These are phyloP conservation scores for Phalloptychus januarius DNA, from an alignment of 2,797 vertebrate species.

Conservation along the genomic window DNA sequence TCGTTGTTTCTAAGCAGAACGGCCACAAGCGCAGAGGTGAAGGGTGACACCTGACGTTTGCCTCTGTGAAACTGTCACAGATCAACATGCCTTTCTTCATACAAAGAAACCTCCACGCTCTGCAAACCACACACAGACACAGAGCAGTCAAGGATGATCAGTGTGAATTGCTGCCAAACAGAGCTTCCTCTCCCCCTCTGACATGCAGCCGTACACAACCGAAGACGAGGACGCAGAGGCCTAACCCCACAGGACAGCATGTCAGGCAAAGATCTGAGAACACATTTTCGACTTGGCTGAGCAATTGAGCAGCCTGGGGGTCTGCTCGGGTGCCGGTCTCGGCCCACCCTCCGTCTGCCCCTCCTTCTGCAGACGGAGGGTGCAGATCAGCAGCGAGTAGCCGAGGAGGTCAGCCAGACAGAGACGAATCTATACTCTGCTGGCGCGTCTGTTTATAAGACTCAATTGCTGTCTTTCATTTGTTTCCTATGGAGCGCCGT, in stretches of 20 bases:
- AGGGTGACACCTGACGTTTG: constrained; percentile 30
- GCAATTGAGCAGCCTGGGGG: constrained; percentile 79
- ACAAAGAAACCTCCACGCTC: constrained; percentile 41
- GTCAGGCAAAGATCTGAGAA: constrained; percentile 81
- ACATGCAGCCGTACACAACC: constrained; percentile 36
- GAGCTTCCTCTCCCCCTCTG: constrained; percentile 42
- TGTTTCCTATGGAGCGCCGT: constrained; percentile 23
- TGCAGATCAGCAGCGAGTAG: constrained; percentile 58
- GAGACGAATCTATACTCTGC: constrained; percentile 70
- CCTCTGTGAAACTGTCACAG: constrained; percentile 31
- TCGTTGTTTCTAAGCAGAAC: constrained; percentile 6
- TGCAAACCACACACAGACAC: constrained; percentile 38
- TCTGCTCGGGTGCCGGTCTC: constrained; percentile 75
- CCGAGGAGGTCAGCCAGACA: constrained; percentile 63
- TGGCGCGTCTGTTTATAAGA: constrained; percentile 57
- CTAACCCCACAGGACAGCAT: constrained; percentile 72
- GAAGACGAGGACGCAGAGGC: constrained; percentile 37
- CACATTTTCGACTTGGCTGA: constrained; percentile 85
- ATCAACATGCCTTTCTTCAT: constrained; percentile 33
- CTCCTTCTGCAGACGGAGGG: constrained; percentile 64
- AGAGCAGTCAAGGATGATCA: constrained; percentile 65
- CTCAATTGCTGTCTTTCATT: constrained; percentile 60
- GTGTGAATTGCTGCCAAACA: constrained; percentile 65
- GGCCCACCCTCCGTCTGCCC: constrained; percentile 66
- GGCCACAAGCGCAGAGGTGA: constrained; percentile 11